Conservation (phyloP, 2,113 vertebrate species). For the Festucalex cinctus region DNA sequence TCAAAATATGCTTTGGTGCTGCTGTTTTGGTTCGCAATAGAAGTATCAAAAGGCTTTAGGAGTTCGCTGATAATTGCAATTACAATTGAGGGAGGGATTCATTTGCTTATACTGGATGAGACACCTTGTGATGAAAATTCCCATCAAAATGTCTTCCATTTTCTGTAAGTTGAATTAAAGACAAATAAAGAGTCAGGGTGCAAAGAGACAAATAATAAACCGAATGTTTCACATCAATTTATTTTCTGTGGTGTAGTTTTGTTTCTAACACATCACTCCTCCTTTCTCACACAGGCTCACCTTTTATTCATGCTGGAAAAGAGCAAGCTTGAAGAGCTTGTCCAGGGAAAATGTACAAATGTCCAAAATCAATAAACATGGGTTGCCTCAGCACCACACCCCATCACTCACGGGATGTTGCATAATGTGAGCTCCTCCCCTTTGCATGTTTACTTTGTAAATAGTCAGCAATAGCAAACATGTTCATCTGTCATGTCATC, state of each 20-base stretch:
- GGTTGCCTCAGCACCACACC: slow-evolving; percentile 15
- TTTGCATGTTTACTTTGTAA: slow-evolving; percentile 40
- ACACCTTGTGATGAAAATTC: not conserved
- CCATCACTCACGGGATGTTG: slow-evolving; percentile 39
- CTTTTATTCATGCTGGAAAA: slow-evolving; percentile 41
- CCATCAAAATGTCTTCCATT: not conserved
- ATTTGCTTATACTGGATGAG: not conserved
- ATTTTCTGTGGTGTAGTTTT: not conserved
- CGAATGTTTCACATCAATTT: not conserved
- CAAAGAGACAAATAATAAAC: not conserved
- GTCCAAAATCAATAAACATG: slow-evolving; percentile 7
- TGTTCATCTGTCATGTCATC: slow-evolving; percentile 39
- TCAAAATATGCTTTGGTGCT: no score
- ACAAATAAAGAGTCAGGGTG: no score
- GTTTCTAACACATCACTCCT: not conserved
- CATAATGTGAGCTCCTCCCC: slow-evolving; percentile 42
- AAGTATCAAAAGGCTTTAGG: no score
- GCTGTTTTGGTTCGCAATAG: no score
- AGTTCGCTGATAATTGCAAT: no score
- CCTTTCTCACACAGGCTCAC: slow-evolving; percentile 9
- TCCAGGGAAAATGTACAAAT: not conserved
- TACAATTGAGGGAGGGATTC: not conserved
- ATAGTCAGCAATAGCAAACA: slow-evolving; percentile 21
- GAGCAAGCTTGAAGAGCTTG: not conserved
- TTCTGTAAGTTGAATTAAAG: not conserved